Evolutionary conservation across 2,888 invertebrate species (phyloP), one percentile per base, ranked within the genome.

Genomic region (Saturnia pavonia): DNA sequence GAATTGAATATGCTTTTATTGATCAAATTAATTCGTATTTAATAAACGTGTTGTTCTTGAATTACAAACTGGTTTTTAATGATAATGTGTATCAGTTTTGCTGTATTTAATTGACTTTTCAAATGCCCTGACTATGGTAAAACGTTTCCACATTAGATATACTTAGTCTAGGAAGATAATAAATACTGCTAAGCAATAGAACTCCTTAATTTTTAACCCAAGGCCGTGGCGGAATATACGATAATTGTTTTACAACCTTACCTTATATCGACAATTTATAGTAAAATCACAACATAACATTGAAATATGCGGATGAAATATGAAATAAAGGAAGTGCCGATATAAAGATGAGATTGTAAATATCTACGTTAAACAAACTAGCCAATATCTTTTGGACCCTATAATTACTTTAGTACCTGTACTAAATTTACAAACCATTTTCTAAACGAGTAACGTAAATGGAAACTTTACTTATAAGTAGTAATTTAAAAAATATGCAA

Each of bases 311-410:
- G 25, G 12, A 57, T 27, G 11, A 60, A 60, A 27, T 25, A 25
- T 60, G 12, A 4, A 25, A 60, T 27, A 60, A 27, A 6, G 27
- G 12, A 40, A 65, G 40, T 65, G 34, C n/a, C 70, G 72, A 72
- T 69, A 74, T 71, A 73, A 73, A 74, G 72, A 69, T 73, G 72
- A 22, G 66, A 40, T 70, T 57, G 67, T 27, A 63, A 77, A 71
- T 77, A 78, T 80, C 80, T 82, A 85, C 83, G 85, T 85, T 84
- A 86, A 85, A 80, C 81, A 78, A 83, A 83, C 80, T 85, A 87
- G 80, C 81, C 85, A 84, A 80, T 80, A 78, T 79, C 80, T 83
- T 85, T 91, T 91, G 91, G 91, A 91, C 91, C 91, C 91, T 88
- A 84, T 80, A 81, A 78, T 80, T 83, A 80, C 78, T 81, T 71